Percentiles rank a stretch among this genome's conserved stretches.
phyloP scores from a whole-genome alignment of 2,113 vertebrate genomes.

The Apteryx mantelli region DNA sequence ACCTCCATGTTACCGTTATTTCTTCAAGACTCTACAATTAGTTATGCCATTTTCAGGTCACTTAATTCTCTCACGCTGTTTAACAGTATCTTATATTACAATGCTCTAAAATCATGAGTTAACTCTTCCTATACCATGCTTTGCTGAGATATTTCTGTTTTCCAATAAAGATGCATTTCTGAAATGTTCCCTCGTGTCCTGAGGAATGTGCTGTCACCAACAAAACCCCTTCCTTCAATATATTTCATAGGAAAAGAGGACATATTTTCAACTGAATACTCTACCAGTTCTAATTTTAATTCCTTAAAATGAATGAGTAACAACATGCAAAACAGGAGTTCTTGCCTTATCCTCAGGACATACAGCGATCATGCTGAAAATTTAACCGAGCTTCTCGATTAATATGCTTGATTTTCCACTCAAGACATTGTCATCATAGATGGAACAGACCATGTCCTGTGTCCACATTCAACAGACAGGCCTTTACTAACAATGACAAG shows the following conservation, averaged over 20 bases:
- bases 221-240: neutral
- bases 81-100: slow-evolving; percentile 76
- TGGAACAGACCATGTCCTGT: neutral
- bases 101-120: slow-evolving; percentile 65
- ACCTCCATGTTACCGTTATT: slow-evolving; percentile 72
- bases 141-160: slow-evolving; percentile 33
- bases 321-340: accelerated
- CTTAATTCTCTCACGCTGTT: slow-evolving; percentile 79
- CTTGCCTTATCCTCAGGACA: neutral
- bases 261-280: neutral
- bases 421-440: neutral
- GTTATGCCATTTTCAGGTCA: slow-evolving; percentile 81
- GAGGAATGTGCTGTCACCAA: neutral
- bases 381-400: neutral
- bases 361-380: neutral
- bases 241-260: neutral
- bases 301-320: neutral
- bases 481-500: neutral
- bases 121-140: slow-evolving; percentile 54
- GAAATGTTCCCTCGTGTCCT: neutral
- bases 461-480: neutral
- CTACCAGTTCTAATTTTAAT: neutral
- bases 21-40: slow-evolving; percentile 77
- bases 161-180: neutral
- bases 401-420: neutral